Conservation (phyloP, 2,113 vertebrate genomes). For the Zosterops hypoxanthus region DNA sequence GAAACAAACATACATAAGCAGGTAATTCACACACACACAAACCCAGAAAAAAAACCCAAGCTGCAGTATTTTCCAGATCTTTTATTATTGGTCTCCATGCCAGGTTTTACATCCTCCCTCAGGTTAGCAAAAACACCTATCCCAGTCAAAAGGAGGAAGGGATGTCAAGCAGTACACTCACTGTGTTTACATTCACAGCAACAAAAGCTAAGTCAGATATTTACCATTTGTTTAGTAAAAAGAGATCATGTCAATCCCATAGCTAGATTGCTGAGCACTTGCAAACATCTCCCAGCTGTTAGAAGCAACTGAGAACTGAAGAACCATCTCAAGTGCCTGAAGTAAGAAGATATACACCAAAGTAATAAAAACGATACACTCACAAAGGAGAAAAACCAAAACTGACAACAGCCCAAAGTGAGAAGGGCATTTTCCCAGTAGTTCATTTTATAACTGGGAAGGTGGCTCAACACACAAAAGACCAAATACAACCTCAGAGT, state of each 20-base stretch:
- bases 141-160: background rate
- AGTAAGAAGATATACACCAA: fast-evolving
- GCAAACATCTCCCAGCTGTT: background rate
- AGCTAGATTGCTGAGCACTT: background rate
- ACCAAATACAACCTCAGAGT: background rate
- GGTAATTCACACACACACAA: background rate
- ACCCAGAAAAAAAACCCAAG: fast-evolving
- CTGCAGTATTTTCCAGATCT: background rate
- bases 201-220: background rate
- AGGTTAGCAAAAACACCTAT: background rate
- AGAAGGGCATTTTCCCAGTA: background rate
- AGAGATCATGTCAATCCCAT: background rate
- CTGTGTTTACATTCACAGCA: background rate
- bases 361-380: background rate
- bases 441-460: background rate
- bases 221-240: background rate
- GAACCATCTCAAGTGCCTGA: background rate
- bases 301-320: background rate
- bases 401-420: background rate
- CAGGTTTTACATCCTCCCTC: background rate
- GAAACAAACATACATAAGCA: background rate
- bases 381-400: background rate
- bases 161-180: background rate
- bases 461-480: background rate
- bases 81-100: background rate